phyloP scores from a whole-genome alignment of 1,140 invertebrate species.

The Zaprionus capensis region DNA sequence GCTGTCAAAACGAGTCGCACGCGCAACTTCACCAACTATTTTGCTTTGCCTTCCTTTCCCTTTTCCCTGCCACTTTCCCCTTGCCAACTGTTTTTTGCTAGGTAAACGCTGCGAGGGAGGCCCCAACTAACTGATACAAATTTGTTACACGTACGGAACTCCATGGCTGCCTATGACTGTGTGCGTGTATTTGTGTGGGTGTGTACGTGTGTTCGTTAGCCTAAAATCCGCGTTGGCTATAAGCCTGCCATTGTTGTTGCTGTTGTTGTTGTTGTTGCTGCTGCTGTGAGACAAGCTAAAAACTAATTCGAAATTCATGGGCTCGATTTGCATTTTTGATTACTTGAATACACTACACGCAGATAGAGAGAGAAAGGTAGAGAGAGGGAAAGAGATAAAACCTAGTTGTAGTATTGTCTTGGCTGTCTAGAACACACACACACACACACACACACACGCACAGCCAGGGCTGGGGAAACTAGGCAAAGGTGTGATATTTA shows the following conservation, averaged over 20 bases:
- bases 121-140: slow-evolving; percentile 75
- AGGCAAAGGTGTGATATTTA: slow-evolving; percentile 75
- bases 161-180: slow-evolving; percentile 19
- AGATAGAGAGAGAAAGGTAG: slow-evolving; percentile 7
- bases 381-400: slow-evolving; percentile 17
- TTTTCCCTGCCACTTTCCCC: neutral
- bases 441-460: slow-evolving; percentile 11
- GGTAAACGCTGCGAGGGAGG: slow-evolving; percentile 63
- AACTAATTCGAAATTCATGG: slow-evolving; percentile 82
- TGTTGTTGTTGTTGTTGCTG: slow-evolving; percentile 34
- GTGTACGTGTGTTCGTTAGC: slow-evolving; percentile 77
- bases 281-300: slow-evolving; percentile 58
- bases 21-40: slow-evolving; percentile 56
- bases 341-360: slow-evolving; percentile 71
- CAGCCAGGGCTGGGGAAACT: slow-evolving; percentile 28
- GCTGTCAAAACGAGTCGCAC: slow-evolving; percentile 43
- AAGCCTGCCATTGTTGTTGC: slow-evolving; percentile 38
- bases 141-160: slow-evolving; percentile 71
- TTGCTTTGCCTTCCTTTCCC: slow-evolving; percentile 21
- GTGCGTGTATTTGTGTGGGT: slow-evolving; percentile 19
- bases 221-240: slow-evolving; percentile 73
- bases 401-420: slow-evolving; percentile 43
- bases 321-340: slow-evolving; percentile 82
- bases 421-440: slow-evolving; percentile 24
- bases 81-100: slow-evolving; percentile 32